Evolutionary conservation across 2,797 vertebrate genomes (phyloP), one percentile per base, ranked within the genome.

Genomic region (Microcaecilia unicolor): DNA sequence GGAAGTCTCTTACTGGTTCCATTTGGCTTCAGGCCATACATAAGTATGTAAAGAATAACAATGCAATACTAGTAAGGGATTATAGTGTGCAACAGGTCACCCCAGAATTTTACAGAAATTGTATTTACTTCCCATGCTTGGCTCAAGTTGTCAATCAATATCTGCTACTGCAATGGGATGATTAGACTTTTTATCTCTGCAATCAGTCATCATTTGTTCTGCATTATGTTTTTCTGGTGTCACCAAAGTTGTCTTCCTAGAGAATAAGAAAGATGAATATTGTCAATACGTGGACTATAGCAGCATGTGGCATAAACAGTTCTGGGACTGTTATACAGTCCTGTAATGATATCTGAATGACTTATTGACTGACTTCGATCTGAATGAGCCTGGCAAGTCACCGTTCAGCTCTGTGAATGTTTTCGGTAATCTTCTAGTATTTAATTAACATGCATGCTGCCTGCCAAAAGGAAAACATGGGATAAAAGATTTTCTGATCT

Each of bases 391-490:
- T 40, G 19, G 32, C 13, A 2, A 20, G 32, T 36, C 34, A 52
- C 48, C 16, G 3, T 51, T 50, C 33, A 5, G 15, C 22, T 44
- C 25, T 42, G 44, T 26, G 41, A 37, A 48, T 46, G 35, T 34
- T 40, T 43, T 61, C n/a, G 32, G 41, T 1, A 1, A 15, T 37
- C 22, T 55, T 55, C 8, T 27, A 19, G 9, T 45, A 14, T 43
- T 45, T 51, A 32, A 41, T 51, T 43, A 53, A 37, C 18, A 44
- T 50, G 27, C 18, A 6, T 51, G 8, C 51, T 40, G 18, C 22
- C 44, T 49, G 44, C 15, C n/a, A 9, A 47, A 43, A 51, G 13
- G 39, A 28, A 31, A 38, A 57, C 45, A 16, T 9, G 14, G 44
- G 22, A 9, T 2, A 14, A 14, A 18, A 14, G 26, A 4, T 6